Evolutionary conservation across 2,113 vertebrate species (phyloP).

Genomic region (Notechis scutatus): DNA sequence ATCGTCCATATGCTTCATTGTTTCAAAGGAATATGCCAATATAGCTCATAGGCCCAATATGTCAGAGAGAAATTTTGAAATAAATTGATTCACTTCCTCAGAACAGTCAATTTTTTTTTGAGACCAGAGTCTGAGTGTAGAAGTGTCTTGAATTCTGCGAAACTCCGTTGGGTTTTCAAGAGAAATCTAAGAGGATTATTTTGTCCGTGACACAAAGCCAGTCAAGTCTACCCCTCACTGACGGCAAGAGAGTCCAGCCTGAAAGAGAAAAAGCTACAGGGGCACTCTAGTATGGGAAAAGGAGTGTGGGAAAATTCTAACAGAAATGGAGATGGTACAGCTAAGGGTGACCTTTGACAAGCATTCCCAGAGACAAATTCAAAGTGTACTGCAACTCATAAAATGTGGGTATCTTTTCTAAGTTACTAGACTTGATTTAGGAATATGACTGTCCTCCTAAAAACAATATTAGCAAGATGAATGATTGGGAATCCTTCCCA

Average conservation of each 20-base stretch:
- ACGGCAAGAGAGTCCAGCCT: not conserved
- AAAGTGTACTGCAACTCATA: constrained; percentile 26
- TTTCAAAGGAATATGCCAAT: not conserved
- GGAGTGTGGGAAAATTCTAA: constrained; percentile 62
- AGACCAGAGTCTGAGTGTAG: not conserved
- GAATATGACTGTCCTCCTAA: not conserved
- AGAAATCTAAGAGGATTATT: not conserved
- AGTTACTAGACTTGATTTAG: not conserved
- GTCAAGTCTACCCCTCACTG: not conserved
- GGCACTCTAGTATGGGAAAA: constrained; percentile 37
- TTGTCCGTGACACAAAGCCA: not conserved
- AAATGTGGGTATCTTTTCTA: not conserved
- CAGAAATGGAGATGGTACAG: constrained; percentile 29
- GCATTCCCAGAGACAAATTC: constrained; percentile 59
- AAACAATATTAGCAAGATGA: not conserved
- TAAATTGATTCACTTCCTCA: not conserved
- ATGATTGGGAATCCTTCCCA: not conserved
- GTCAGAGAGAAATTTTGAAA: not conserved
- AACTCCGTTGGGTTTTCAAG: not conserved
- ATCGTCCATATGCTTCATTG: not conserved
- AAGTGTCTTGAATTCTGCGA: not conserved
- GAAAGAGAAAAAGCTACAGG: constrained; percentile 19
- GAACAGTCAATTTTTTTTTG: not conserved
- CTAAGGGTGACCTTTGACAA: constrained; percentile 42
- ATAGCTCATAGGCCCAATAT: not conserved